phyloP scores from a whole-genome alignment of 2,888 invertebrate species.

The Nasonia oneida region DNA sequence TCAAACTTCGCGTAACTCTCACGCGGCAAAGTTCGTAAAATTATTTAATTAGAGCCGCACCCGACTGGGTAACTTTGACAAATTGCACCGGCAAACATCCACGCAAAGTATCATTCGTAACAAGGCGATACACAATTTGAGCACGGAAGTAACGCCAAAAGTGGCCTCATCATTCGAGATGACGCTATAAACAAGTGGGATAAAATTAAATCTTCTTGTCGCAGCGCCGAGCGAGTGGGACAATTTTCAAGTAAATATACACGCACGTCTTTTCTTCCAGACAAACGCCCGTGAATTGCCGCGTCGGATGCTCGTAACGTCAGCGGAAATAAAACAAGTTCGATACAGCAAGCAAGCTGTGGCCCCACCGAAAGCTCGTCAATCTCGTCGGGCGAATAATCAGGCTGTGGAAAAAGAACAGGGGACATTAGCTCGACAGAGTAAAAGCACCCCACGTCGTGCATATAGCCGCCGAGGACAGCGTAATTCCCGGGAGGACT shows the following conservation, averaged over 20 bases:
- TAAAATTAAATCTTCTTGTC: not conserved
- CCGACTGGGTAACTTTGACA: not conserved
- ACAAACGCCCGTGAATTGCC: not conserved
- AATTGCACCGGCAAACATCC: not conserved
- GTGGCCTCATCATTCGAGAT: not conserved
- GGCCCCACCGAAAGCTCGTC: not conserved
- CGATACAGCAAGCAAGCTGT: not conserved
- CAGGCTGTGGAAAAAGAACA: not conserved
- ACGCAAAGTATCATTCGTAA: not conserved
- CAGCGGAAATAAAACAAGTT: slow-evolving; percentile 1
- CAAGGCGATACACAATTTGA: not conserved
- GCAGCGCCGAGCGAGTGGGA: not conserved
- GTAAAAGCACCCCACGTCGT: not conserved
- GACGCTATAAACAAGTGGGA: not conserved
- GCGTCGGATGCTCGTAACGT: not conserved
- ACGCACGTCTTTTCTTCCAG: not conserved
- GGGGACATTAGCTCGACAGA: not conserved
- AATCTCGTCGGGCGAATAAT: slow-evolving; percentile 37
- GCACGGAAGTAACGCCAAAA: not conserved
- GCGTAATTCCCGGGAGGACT: slow-evolving; percentile 2
- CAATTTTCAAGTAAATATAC: not conserved
- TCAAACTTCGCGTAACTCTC: not conserved
- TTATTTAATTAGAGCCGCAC: not conserved
- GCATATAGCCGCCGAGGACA: not conserved
- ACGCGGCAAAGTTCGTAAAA: not conserved